Conservation (phyloP, 1,140 invertebrate genomes). For the Diuraphis noxia region DNA sequence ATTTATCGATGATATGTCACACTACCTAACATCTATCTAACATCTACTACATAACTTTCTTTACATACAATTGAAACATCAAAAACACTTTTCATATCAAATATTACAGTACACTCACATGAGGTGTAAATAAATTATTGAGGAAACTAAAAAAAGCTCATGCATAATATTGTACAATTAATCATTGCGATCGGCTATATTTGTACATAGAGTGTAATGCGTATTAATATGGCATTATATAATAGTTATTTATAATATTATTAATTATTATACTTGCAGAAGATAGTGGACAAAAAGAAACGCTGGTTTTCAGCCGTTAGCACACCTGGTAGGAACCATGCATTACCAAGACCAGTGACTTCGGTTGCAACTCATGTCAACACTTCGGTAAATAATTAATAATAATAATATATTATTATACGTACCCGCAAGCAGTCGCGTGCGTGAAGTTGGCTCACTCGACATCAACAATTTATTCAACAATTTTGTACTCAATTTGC, state of each 20-base stretch:
- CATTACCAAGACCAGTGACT: slow-evolving; percentile 19
- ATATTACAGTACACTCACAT: background rate
- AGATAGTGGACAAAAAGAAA: background rate
- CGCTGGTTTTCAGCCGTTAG: slow-evolving; percentile 39
- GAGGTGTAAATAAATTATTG: background rate
- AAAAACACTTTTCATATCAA: background rate
- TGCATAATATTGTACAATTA: background rate
- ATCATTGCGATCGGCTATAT: background rate
- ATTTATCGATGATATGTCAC: background rate
- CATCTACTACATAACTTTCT: background rate
- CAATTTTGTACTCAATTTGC: too few species aligned
- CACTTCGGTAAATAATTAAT: background rate
- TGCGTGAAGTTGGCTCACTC: too few species aligned
- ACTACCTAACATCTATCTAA: too few species aligned
- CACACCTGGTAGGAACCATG: background rate
- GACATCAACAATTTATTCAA: too few species aligned
- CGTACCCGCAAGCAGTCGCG: background rate
- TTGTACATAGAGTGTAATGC: too few species aligned
- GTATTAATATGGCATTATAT: background rate
- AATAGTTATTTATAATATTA: background rate
- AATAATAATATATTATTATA: background rate
- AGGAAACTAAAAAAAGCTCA: background rate
- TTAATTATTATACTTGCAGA: slow-evolving; percentile 15
- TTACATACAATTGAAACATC: background rate
- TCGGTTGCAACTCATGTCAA: slow-evolving; percentile 14